Percentiles rank a stretch among this genome's conserved stretches.
These are phyloP conservation scores for Spinibarbus caldwelli DNA, from an alignment of 2,797 vertebrate genomes.

Conservation along the genomic window DNA sequence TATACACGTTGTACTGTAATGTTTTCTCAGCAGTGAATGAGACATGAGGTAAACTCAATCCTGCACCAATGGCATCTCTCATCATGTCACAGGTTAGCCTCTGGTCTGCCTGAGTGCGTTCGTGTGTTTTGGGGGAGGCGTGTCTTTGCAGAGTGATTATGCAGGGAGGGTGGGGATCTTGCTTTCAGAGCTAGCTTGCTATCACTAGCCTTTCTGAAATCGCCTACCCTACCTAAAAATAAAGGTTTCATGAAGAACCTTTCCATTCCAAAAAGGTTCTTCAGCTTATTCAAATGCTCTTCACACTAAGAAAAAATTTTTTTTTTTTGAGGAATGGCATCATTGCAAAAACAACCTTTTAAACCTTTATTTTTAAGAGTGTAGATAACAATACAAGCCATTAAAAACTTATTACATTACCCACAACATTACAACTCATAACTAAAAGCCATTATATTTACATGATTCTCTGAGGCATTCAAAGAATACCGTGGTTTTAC, in stretches of 20 bases:
- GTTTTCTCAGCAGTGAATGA: too few relatives aligned
- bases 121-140: not conserved
- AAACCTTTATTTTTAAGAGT: not conserved
- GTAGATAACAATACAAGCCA: not conserved
- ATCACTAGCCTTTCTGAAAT: not conserved
- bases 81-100: not conserved
- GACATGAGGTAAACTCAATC: not conserved
- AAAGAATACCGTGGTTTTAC: not conserved
- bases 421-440: not conserved
- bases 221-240: not conserved
- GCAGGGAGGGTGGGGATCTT: not conserved
- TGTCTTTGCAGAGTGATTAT: too few relatives aligned
- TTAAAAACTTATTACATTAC: not conserved
- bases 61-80: not conserved
- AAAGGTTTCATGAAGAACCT: not conserved
- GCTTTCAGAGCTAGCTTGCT: not conserved
- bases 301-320: not conserved
- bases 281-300: not conserved
- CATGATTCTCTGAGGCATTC: not conserved
- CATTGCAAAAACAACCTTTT: not conserved
- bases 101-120: too few relatives aligned
- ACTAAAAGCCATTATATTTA: not conserved
- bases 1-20: too few relatives aligned
- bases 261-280: not conserved
- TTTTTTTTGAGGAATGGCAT: not conserved